Base-by-base conservation (phyloP, 2,888 invertebrate genomes). In the Erebia ligea region DNA sequence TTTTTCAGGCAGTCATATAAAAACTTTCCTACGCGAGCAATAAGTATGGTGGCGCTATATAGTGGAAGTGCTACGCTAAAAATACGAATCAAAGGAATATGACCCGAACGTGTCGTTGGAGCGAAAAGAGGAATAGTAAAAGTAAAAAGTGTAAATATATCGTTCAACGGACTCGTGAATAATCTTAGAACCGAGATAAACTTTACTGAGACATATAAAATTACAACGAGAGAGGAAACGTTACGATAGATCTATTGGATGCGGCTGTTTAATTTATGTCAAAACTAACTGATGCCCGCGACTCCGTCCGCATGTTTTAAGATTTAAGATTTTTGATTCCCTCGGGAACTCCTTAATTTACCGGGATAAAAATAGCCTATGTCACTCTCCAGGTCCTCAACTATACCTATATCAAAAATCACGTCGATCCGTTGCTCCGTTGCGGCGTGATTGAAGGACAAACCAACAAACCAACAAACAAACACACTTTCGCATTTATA, bases 121-220 rank as follows among this genome's bases (percentile, higher is more conserved):
- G 77, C 75, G 76, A 77, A 79, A 77, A 76, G 79, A 74, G 75
- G 76, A 76, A 78, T 77, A 76, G 78, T 80, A 76, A 77, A 80
- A 80, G 79, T 79, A 77, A 77, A 79, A 79, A 80, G 81, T 80
- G 80, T 84, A 83, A 84, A 86, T 90, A 90, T 89, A 90, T 90
- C 90, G 87, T 81, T 90, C 90, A 89, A 81, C 89, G 83, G 80
- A 78, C 80, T 79, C 81, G 84, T 89, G 90, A 88, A 88, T 89
- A 87, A 89, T 88, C 82, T 83, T 82, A 80, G 80, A 81, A 79
- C 80, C 79, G 76, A 84, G 84, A 88, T 88, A 87, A 86, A 87
- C 80, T 86, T 80, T 85, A 85, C 86, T 79, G 82, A 83, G 86
- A 87, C 82, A 83, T 84, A 85, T 84, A 84, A 83, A 84, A 81